Conservation (phyloP, 2,888 invertebrate genomes). For the Pseudanteris insignis region DNA sequence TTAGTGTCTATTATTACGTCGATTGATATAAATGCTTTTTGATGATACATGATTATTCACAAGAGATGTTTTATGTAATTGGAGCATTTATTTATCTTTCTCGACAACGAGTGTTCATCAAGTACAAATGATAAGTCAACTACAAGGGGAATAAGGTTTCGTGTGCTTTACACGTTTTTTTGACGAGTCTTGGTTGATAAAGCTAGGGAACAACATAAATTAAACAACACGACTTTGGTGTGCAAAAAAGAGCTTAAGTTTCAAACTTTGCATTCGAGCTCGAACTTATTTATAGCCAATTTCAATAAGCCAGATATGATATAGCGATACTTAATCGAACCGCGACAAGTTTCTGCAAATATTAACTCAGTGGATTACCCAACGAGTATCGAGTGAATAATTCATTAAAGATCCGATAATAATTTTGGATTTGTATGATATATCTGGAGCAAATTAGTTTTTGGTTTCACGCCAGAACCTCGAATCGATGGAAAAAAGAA, state of each 20-base stretch:
- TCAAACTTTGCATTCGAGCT: neutral
- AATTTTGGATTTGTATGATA: conserved; percentile 42
- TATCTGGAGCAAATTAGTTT: conserved; percentile 41
- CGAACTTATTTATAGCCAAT: conserved; percentile 9
- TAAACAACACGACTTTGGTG: neutral
- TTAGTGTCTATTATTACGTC: conserved; percentile 43
- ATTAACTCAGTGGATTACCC: conserved; percentile 11
- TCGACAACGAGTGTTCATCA: neutral
- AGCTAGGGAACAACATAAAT: too few species aligned
- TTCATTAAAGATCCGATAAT: conserved; percentile 36
- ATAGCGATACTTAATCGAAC: conserved; percentile 16
- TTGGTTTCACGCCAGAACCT: conserved; percentile 43
- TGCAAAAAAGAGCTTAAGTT: conserved; percentile 9
- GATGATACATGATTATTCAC: conserved; percentile 6
- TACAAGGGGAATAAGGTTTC: too few species aligned
- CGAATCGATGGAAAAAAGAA: conserved; percentile 31
- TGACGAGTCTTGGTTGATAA: too few species aligned
- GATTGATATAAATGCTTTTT: conserved; percentile 22
- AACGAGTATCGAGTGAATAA: conserved; percentile 28
- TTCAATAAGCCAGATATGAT: conserved; percentile 10
- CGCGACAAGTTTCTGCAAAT: conserved; percentile 6
- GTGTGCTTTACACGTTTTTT: too few species aligned
- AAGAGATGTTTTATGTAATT: conserved; percentile 1
- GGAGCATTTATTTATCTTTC: too few species aligned
- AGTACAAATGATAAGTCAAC: too few species aligned